Percentiles rank a stretch among this genome's conserved stretches.
phyloP scores from a whole-genome alignment of 2,888 invertebrate species.

The Cerceris rybyensis region DNA sequence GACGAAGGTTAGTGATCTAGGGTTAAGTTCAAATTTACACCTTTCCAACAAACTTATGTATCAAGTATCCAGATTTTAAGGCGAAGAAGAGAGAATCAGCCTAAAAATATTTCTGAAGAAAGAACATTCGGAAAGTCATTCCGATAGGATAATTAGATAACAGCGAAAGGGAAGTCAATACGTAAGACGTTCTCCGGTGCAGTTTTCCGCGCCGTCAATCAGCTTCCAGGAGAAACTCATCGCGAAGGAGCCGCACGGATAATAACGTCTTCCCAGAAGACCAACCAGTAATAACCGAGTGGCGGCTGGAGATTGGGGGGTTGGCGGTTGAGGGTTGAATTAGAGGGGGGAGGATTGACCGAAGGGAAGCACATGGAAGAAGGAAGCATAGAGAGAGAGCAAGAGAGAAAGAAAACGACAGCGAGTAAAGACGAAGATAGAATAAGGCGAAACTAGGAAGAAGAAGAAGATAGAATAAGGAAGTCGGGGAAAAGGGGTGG shows the following conservation, averaged over 20 bases:
- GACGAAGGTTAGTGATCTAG: no score
- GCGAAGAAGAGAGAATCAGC: no score
- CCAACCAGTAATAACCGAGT: constrained; percentile 75
- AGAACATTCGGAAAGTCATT: constrained; percentile 21
- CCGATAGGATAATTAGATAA: constrained; percentile 56
- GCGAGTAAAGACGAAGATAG: no score
- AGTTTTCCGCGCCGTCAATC: constrained; percentile 71
- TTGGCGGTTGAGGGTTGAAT: constrained; percentile 66
- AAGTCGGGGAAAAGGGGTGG: constrained; percentile 11
- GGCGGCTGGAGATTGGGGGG: constrained; percentile 67
- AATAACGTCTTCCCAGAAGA: constrained; percentile 75
- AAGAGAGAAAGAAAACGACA: no score
- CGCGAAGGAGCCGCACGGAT: constrained; percentile 70
- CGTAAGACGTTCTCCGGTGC: constrained; percentile 44
- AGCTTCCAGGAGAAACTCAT: constrained; percentile 67
- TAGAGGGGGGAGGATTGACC: constrained; percentile 57
- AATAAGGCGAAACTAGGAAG: neutral
- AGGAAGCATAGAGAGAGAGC: no score
- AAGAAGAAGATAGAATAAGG: constrained; percentile 16
- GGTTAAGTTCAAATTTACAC: no score
- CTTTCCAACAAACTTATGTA: no score
- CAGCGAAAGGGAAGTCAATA: constrained; percentile 41
- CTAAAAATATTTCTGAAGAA: neutral
- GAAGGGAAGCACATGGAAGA: constrained; percentile 11
- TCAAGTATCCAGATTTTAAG: no score